Evolutionary conservation across 2,113 vertebrate species (phyloP).

Genomic region (Rana temporaria): DNA sequence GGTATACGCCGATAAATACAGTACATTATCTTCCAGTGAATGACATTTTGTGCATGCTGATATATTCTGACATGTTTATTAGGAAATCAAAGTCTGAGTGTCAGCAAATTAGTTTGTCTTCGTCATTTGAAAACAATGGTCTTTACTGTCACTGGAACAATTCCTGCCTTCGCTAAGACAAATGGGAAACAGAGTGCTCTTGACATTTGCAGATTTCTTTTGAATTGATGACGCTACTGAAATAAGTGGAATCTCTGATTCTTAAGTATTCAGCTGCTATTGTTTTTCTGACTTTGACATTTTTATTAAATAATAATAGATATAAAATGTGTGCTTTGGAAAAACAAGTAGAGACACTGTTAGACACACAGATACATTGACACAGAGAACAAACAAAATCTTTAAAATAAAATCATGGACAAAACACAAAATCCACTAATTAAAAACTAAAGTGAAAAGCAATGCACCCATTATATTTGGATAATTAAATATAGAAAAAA

Average conservation of each 20-base stretch:
- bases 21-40: neutral
- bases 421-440: too few relatives aligned
- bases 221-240: neutral
- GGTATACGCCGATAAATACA: too few relatives aligned
- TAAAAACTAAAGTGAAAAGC: too few relatives aligned
- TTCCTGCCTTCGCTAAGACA: conserved; percentile 21
- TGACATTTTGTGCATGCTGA: neutral
- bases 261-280: neutral
- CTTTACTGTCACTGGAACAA: conserved; percentile 17
- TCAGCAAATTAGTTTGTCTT: conserved; percentile 26
- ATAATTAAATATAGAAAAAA: too few relatives aligned
- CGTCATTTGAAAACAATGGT: conserved; percentile 30
- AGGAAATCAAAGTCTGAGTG: conserved; percentile 2
- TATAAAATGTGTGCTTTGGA: neutral
- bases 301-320: neutral
- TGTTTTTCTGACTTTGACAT: neutral
- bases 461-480: too few relatives aligned
- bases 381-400: too few relatives aligned
- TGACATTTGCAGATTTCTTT: conserved; percentile 42
- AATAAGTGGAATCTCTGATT: conserved; percentile 7
- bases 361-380: too few relatives aligned
- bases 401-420: too few relatives aligned
- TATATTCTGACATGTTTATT: neutral
- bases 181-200: conserved; percentile 14
- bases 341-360: neutral